Evolutionary conservation across 2,888 invertebrate species (phyloP).

Genomic region (Sesia bembeciformis): DNA sequence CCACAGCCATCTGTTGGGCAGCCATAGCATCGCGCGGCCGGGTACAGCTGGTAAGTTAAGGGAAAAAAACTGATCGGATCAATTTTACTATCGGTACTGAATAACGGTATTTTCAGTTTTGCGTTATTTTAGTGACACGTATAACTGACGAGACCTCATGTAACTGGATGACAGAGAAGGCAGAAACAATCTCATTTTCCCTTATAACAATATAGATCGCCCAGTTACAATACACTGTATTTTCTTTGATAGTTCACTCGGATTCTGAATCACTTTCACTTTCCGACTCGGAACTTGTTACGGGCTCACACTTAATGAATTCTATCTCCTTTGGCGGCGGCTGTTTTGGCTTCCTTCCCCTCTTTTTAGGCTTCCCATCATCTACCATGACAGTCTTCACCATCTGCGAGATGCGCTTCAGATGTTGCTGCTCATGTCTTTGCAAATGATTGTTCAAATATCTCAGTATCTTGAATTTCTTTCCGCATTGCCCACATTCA

Average conservation of each 20-base stretch:
- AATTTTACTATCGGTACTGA: too few species aligned
- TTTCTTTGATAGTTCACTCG: slow-evolving; percentile 9
- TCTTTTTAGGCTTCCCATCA: slow-evolving; percentile 19
- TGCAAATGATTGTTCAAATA: slow-evolving; percentile 58
- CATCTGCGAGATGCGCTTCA: slow-evolving; percentile 58
- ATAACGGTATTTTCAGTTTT: too few species aligned
- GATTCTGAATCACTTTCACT: slow-evolving; percentile 31
- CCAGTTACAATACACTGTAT: too few species aligned
- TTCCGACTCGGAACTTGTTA: slow-evolving; percentile 44
- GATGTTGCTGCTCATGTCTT: slow-evolving; percentile 59
- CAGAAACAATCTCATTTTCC: too few species aligned
- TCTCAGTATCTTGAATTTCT: slow-evolving; percentile 58
- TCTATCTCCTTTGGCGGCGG: slow-evolving; percentile 43
- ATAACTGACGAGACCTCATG: too few species aligned
- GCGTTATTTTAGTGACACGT: too few species aligned
- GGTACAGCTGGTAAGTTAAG: too few species aligned
- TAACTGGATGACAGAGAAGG: too few species aligned
- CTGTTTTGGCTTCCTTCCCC: slow-evolving; percentile 26
- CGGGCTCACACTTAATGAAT: slow-evolving; percentile 63
- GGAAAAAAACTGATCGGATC: too few species aligned
- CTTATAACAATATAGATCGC: too few species aligned
- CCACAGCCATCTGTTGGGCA: too few species aligned
- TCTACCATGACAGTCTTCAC: slow-evolving; percentile 59
- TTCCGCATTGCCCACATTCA: slow-evolving; percentile 55
- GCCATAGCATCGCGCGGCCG: too few species aligned